A percentile compares a stretch with the other conserved stretches of the same genome.
These are phyloP conservation scores for Phodopus roborovskii DNA, from an alignment of 2,113 vertebrate genomes.

Conservation along the genomic window DNA sequence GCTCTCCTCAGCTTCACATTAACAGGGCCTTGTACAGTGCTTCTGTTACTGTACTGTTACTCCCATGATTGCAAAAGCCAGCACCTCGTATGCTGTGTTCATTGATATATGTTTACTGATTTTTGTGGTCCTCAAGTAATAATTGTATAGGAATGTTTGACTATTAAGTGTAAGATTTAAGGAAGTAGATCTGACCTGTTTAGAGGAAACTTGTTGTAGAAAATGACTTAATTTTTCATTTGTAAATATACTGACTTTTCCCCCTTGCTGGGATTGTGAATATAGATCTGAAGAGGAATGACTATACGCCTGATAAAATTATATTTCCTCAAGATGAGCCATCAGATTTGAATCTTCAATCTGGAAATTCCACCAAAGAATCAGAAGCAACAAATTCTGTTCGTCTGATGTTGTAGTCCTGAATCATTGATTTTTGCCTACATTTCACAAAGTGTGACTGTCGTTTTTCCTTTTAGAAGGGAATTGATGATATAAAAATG, in stretches of 20 bases:
- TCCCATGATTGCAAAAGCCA: background rate
- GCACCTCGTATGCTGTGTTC: background rate
- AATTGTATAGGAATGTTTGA: constrained; percentile 16
- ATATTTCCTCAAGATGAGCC: constrained; percentile 94
- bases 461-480: constrained; percentile 74
- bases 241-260: constrained; percentile 39
- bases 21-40: background rate
- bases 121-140: background rate
- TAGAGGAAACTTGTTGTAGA: constrained; percentile 17
- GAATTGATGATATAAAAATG: constrained; percentile 64
- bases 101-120: background rate
- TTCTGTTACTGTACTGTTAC: background rate
- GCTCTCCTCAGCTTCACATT: background rate
- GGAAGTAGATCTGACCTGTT: constrained; percentile 25
- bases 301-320: constrained; percentile 97
- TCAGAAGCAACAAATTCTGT: constrained; percentile 90
- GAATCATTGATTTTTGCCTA: constrained; percentile 75
- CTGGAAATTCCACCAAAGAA: constrained; percentile 93
- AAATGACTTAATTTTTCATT: constrained; percentile 47
- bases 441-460: constrained; percentile 70
- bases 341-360: constrained; percentile 88
- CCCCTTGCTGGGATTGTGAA: background rate
- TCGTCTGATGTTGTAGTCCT: constrained; percentile 92
- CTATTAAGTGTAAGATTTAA: constrained; percentile 20
- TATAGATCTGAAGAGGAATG: constrained; percentile 96